Base-by-base conservation (phyloP, 2,797 vertebrate genomes). In the Jordanella pulchra region DNA sequence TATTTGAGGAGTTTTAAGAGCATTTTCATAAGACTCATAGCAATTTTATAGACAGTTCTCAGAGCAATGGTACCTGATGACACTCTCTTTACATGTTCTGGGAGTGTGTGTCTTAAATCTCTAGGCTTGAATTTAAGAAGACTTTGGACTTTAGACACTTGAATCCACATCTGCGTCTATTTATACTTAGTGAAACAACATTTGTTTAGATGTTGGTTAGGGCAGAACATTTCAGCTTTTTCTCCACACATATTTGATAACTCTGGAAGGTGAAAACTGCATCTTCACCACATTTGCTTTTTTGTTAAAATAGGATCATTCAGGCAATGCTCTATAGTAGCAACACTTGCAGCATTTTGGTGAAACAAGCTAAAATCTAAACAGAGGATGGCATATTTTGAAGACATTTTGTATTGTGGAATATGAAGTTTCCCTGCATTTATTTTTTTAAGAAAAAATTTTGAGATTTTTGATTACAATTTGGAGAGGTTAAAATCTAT, bases 11-110 rank as follows among this genome's bases (percentile, higher is more conserved):
- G 12, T 25, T 44, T 12, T 13, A 1, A 60, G 56, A 21, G 30
- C 28, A 42, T 63, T 63, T 63, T 63, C 13, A 7, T 23, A 61
- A 63, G 60, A 63, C 35, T 63, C 58, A 63, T 63, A 35, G 15
- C 39, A 63, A 63, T 39, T 42, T 42, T 44, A 39, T 12, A 63
- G 60, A 5, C 23, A 63, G 39, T 39, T 61, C 58, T 61, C 21
- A 39, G 18, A 39, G 58, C 21, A 13, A 21, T 6, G 18, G 60
- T 44, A 63, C 60, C 21, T 42, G 35, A 63, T 12, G 17, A 42
- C 23, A 63, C 60, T 42, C 35, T 21, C 39, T 48, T 44, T 42
- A 42, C 21, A 63, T n/a, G 60, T 63, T 63, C 35, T 42, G 35
- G n/a, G 23, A 25, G 23, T 1, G n/a, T 63, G n/a, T 63, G 23